Evolutionary conservation across 2,888 invertebrate genomes (phyloP).

Genomic region (Keiferia lycopersicella): DNA sequence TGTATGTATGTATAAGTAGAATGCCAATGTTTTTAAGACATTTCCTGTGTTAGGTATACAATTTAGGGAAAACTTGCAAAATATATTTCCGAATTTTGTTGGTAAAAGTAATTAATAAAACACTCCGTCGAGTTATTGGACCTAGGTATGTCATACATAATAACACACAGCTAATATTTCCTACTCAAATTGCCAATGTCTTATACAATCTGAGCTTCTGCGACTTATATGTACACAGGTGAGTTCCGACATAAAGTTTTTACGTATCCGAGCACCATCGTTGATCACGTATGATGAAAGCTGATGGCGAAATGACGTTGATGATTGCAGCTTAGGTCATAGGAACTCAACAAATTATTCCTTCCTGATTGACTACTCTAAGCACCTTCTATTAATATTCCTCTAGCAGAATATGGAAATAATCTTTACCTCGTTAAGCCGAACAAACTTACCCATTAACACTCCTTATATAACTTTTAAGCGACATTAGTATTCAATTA

Average conservation of each 20-base stretch:
- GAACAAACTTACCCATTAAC: background rate
- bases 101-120: too few species aligned
- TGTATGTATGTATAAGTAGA: too few species aligned
- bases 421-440: background rate
- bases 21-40: too few species aligned
- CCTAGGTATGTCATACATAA: too few species aligned
- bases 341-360: constrained; percentile 1
- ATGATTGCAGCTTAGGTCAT: background rate
- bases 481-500: constrained; percentile 19
- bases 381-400: background rate
- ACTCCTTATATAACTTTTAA: constrained; percentile 3
- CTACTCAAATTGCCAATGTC: too few species aligned
- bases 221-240: too few species aligned
- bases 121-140: background rate
- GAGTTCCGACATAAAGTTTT: background rate
- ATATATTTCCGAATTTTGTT: too few species aligned
- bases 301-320: constrained; percentile 4
- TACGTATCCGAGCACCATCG: background rate
- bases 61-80: too few species aligned
- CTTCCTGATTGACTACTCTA: background rate
- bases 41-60: too few species aligned
- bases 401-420: background rate
- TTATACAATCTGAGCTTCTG: too few species aligned
- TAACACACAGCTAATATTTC: too few species aligned
- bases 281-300: background rate